Evolutionary conservation across 1,140 invertebrate genomes (phyloP), one percentile per base, ranked within the genome.

Genomic region (Ephestia elutella): DNA sequence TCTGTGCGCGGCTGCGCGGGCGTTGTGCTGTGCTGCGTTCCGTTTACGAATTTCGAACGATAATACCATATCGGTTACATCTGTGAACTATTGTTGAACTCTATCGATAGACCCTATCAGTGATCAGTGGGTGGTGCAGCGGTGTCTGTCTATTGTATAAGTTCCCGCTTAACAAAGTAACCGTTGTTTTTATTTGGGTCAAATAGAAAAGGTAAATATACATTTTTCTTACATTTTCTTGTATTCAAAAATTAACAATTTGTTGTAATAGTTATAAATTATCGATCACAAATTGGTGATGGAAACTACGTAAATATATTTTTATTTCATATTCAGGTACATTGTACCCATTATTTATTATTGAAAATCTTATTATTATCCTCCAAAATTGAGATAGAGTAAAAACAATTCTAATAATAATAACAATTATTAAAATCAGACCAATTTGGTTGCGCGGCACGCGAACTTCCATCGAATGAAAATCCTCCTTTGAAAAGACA

Each of bases 61-160:
- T 21, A 53, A n/a, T 25, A 53, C 20, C 13, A 11, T 11, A 25
- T 25, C 17, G 10, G 7, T 9, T 25, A 25, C 28, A 53, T 25
- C 7, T n/a, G 19, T 53, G 50, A 53, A 53, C 50, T 15, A 21
- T 50, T 20, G 8, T 25, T 53, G n/a, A 25, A 53, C 50, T 25
- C 17, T 50, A 20, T 50, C 9, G 19, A 10, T 17, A 10, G 10
- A 50, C 20, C 19, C 4, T 53, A 53, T 53, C 19, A 76, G 71
- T 76, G 71, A 53, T n/a, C 56, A 70, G 74, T 79, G 75, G 67
- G 21, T 73, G 63, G 68, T 73, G 30, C 62, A 38, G 61, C 68
- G 65, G 68, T 70, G 19, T 49, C 54, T 70, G 19, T 49, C 54
- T 70, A 21, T 66, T 68, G 8, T 59, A 68, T 60, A 57, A 35